Evolutionary conservation across 2,797 vertebrate genomes (phyloP).

Genomic region (Tiaroga cobitis): DNA sequence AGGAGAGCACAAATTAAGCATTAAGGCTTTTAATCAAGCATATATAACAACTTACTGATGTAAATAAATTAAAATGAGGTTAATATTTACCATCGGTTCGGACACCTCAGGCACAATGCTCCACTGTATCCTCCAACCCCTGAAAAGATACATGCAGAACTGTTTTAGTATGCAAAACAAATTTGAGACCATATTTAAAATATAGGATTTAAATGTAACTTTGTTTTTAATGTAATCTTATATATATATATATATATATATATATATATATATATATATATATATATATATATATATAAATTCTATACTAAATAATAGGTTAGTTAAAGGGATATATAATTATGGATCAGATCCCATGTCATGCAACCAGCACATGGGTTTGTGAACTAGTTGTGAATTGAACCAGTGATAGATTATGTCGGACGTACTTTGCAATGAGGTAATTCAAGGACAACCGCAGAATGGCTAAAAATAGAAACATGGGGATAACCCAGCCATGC

Average conservation of each 20-base stretch:
- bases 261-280: too few relatives aligned
- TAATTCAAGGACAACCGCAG: constrained; percentile 96
- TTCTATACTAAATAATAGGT: not conserved
- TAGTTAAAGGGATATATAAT: not conserved
- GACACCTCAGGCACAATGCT: constrained; percentile 96
- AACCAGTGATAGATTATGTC: constrained; percentile 13
- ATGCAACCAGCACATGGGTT: not conserved
- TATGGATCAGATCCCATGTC: not conserved
- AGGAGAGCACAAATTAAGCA: not conserved
- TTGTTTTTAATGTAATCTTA: not conserved
- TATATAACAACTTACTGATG: not conserved
- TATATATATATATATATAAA: too few relatives aligned
- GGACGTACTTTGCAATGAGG: constrained; percentile 75
- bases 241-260: too few relatives aligned
- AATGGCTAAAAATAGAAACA: constrained; percentile 97
- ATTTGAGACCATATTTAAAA: not conserved
- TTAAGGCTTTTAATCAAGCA: not conserved
- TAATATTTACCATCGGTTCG: constrained; percentile 85
- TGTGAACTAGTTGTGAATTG: constrained; percentile 13
- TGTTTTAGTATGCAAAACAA: not conserved
- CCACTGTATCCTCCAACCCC: constrained; percentile 99
- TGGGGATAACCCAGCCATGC: constrained; percentile 96
- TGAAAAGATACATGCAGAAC: constrained; percentile 60
- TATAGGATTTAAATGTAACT: not conserved
- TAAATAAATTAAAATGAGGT: not conserved